phyloP scores from a whole-genome alignment of 2,888 invertebrate genomes.

The Adelognathus sp. region DNA sequence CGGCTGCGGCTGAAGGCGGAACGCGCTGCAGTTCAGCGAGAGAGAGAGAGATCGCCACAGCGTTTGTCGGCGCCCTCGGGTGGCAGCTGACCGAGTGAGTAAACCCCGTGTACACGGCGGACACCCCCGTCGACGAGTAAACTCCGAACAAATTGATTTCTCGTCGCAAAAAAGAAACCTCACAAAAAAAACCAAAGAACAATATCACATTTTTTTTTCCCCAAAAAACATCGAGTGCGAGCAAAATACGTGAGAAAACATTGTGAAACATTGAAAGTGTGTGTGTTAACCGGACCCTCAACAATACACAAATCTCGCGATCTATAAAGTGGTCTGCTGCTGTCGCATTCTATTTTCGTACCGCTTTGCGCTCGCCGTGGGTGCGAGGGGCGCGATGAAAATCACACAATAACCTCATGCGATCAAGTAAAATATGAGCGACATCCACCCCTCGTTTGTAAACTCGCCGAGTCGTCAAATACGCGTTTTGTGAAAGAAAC shows the following conservation, averaged over 20 bases:
- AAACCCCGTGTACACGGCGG: slow-evolving; percentile 37
- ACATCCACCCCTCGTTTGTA: slow-evolving; percentile 49
- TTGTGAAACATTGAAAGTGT: background rate
- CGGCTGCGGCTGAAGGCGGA: too few relatives aligned
- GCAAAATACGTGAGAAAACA: background rate
- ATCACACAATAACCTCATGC: slow-evolving; percentile 61
- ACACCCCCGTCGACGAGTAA: too few relatives aligned
- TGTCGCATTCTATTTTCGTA: slow-evolving; percentile 69
- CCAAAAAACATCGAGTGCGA: background rate
- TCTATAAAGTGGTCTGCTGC: slow-evolving; percentile 60
- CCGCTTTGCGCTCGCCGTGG: too few relatives aligned
- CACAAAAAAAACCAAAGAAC: slow-evolving; percentile 7
- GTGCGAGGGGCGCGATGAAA: slow-evolving; percentile 32
- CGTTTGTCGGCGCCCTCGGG: slow-evolving; percentile 47
- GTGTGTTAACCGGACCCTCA: background rate
- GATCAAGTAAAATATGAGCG: slow-evolving; percentile 52
- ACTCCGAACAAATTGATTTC: slow-evolving; percentile 57
- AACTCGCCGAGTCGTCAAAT: slow-evolving; percentile 30
- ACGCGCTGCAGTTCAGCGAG: too few relatives aligned
- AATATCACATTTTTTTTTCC: background rate
- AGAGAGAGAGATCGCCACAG: too few relatives aligned
- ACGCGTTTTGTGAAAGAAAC: slow-evolving; percentile 45
- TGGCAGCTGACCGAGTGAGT: slow-evolving; percentile 47
- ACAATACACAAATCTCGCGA: slow-evolving; percentile 12
- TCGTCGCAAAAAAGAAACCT: slow-evolving; percentile 45